Base-by-base conservation (phyloP, 2,797 vertebrate genomes). In the Brachyalestes nurse region DNA sequence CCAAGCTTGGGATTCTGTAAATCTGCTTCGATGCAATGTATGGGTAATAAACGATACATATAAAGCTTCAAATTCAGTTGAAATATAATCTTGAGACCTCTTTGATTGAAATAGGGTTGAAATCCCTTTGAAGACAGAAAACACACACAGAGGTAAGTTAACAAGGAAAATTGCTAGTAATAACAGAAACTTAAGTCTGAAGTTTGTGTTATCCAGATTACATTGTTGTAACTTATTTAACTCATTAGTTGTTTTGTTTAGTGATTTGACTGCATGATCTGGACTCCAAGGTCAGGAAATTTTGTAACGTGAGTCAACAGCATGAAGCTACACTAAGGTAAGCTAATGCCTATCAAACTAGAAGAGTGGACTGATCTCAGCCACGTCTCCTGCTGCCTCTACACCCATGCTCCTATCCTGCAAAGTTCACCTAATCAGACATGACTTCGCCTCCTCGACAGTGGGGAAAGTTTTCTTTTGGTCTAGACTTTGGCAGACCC, bases 371-470 rank as follows among this genome's bases (percentile, higher is more conserved):
- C 28, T 38, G 62, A 65, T 66, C 62, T 66, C 34, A 17, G 28
- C 42, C 62, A 66, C 16, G 9, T 42, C 28, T 19, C 16, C 28
- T n/a, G 34, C 62, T 66, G 28, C 28, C 61, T 64, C 28, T 17
- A 64, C 13, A 17, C 12, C 6, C 16, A 38, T 42, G 17, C 28
- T 42, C 62, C 34, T 66, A n/a, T 66, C 62, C 62, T 19, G 0
- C 40, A 66, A 66, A 66, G 62, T 66, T 66, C 62, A 66, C 62
- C 62, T 66, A 40, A 66, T 66, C 62, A 66, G n/a, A 66, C 34
- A 17, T 66, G 62, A 66, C 62, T 66, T 42, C 0, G 25, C 23
- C 60, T 62, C 14, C 25, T 28, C 14, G 60, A 28, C 5, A 1
- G 9, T 62, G 62, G 34, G 14, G 42, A 34, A 66, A 64, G 61